Conservation (phyloP, 1,140 invertebrate genomes). For the Sesamia nonagrioides region DNA sequence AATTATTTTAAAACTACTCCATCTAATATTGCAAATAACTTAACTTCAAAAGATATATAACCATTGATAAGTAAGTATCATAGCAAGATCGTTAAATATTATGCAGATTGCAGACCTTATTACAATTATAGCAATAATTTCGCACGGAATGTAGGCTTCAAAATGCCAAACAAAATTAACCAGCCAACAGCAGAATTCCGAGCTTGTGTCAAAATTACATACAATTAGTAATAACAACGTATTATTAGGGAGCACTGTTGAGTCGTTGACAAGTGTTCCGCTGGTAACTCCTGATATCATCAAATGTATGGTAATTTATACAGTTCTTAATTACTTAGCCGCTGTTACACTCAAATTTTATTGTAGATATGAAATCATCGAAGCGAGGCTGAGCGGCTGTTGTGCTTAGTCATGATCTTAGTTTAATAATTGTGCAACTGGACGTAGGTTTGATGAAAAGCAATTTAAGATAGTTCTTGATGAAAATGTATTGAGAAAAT, state of each 20-base stretch:
- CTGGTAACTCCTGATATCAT: conserved; percentile 44
- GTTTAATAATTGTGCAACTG: conserved; percentile 20
- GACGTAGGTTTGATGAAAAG: conserved; percentile 19
- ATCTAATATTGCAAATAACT: conserved; percentile 1
- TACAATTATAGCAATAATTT: neutral
- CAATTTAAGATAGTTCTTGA: neutral
- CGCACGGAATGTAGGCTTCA: conserved; percentile 3
- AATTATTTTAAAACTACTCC: neutral
- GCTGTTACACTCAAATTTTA: conserved; percentile 43
- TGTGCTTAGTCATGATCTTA: conserved; percentile 15
- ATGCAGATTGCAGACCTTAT: conserved; percentile 3
- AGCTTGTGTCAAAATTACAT: conserved; percentile 36
- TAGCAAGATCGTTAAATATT: neutral
- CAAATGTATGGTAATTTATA: conserved; percentile 56
- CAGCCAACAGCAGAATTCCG: neutral
- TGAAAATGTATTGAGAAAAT: neutral
- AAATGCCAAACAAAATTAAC: conserved; percentile 33
- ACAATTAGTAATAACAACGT: conserved; percentile 36
- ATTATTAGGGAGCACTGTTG: conserved; percentile 32
- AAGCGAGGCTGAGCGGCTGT: conserved; percentile 14
- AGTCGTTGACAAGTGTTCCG: conserved; percentile 48
- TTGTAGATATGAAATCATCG: conserved; percentile 41
- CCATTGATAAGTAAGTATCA: neutral
- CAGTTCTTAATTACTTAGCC: conserved; percentile 62
- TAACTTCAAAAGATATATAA: neutral